phyloP scores from a whole-genome alignment of 64 coral and sea anemone species.

The Porites lutea region DNA sequence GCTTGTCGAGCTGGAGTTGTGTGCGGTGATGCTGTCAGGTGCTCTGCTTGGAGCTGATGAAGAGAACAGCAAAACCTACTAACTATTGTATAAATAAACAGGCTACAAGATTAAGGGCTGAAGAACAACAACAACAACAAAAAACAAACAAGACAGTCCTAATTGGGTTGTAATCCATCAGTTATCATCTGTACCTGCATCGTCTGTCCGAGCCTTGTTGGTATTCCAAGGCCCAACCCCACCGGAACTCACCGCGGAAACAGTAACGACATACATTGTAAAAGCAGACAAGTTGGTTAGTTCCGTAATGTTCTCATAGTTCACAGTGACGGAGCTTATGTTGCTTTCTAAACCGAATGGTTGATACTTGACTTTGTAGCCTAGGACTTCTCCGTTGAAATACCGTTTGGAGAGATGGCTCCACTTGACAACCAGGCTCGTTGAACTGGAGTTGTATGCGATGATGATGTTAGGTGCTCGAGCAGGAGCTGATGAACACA shows the following conservation, averaged over 20 bases:
- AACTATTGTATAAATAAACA: too few species aligned
- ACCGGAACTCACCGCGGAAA: constrained; percentile 17
- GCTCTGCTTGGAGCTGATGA: neutral
- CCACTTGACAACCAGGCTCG: neutral
- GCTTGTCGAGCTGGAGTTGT: neutral
- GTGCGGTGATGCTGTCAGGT: neutral
- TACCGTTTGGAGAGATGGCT: neutral
- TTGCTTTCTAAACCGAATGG: neutral
- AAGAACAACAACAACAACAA: too few species aligned
- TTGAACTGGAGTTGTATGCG: neutral
- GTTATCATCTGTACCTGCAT: neutral
- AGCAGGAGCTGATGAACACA: neutral
- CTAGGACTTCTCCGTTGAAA: neutral
- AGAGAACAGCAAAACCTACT: too few species aligned
- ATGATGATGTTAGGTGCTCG: neutral
- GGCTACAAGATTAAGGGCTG: too few species aligned
- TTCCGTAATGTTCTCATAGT: neutral
- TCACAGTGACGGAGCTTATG: neutral
- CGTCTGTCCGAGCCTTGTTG: neutral
- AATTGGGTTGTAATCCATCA: too few species aligned
- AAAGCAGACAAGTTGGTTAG: neutral
- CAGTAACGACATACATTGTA: neutral
- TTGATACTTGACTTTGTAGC: neutral
- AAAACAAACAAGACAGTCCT: neutral
- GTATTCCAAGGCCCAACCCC: neutral